phyloP scores from a whole-genome alignment of 2,113 vertebrate species.

The Neopipo cinnamomea region DNA sequence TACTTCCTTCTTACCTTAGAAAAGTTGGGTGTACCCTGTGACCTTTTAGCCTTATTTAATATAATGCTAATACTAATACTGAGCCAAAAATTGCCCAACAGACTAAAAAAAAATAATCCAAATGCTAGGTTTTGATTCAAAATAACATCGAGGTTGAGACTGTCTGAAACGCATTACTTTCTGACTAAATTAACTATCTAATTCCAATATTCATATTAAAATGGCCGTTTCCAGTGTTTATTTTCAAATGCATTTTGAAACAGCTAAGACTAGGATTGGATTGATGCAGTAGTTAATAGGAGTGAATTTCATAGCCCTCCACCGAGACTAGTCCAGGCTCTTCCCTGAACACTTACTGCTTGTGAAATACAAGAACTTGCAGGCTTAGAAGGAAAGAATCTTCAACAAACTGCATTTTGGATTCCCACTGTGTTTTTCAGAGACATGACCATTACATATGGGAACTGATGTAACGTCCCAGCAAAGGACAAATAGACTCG shows the following conservation, averaged over 20 bases:
- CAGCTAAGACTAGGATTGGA: background rate
- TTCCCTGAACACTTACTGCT: background rate
- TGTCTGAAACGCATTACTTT: background rate
- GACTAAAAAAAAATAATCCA: background rate
- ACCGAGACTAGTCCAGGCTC: background rate
- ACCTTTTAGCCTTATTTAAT: background rate
- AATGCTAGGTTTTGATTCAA: background rate
- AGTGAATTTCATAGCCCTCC: background rate
- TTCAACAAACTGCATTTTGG: background rate
- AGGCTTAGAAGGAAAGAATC: background rate
- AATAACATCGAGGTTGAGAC: background rate
- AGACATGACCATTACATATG: background rate
- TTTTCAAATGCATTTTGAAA: background rate
- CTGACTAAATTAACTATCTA: background rate
- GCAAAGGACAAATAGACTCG: conserved; percentile 29
- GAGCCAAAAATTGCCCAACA: background rate
- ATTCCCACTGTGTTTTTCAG: background rate
- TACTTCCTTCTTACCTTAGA: background rate
- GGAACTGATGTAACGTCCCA: conserved; percentile 25
- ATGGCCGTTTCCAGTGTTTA: background rate
- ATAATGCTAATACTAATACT: background rate
- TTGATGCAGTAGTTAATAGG: background rate
- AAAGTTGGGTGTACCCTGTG: background rate
- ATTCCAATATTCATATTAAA: background rate
- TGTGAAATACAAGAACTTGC: background rate